Percentiles rank a stretch among this genome's conserved stretches.
Conservation (phyloP, 2,797 vertebrate species). For the Novumbra hubbsi region DNA sequence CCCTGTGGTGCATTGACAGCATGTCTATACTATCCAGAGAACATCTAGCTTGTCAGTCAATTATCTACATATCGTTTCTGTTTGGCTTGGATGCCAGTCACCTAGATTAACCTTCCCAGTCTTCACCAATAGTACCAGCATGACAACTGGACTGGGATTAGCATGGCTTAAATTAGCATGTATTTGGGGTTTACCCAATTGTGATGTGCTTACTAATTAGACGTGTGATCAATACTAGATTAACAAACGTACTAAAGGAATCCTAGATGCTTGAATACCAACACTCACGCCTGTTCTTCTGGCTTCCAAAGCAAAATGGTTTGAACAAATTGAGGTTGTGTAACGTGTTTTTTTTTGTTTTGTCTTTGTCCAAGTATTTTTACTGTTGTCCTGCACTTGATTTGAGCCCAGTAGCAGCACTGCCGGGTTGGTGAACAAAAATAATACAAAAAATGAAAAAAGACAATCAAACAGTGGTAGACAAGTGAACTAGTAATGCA, state of each 20-base stretch:
- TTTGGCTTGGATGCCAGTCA: not conserved
- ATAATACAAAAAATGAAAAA: too few relatives aligned
- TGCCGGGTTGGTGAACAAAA: too few relatives aligned
- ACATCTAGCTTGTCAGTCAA: not conserved
- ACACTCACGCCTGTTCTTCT: slow-evolving; percentile 26
- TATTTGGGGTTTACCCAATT: slow-evolving; percentile 17
- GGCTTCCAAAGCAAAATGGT: slow-evolving; percentile 20
- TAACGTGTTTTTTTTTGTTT: slow-evolving; percentile 7
- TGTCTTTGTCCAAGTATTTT: not conserved
- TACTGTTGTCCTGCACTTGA: not conserved
- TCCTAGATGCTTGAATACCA: slow-evolving; percentile 24
- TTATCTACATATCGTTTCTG: not conserved
- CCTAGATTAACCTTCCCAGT: not conserved
- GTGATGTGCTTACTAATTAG: slow-evolving; percentile 47
- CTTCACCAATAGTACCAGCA: slow-evolving; percentile 5
- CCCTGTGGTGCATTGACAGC: not conserved
- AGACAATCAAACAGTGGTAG: too few relatives aligned
- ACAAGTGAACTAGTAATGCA: too few relatives aligned
- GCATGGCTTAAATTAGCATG: slow-evolving; percentile 29
- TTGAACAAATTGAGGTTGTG: slow-evolving; percentile 22
- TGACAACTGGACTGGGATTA: not conserved
- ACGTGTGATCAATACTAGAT: slow-evolving; percentile 48
- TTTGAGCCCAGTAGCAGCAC: not conserved
- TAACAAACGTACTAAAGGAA: slow-evolving; percentile 37
- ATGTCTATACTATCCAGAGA: not conserved